Evolutionary conservation across 2,888 invertebrate genomes (phyloP), one percentile per base, ranked within the genome.

Genomic region (Zonitis immaculata): DNA sequence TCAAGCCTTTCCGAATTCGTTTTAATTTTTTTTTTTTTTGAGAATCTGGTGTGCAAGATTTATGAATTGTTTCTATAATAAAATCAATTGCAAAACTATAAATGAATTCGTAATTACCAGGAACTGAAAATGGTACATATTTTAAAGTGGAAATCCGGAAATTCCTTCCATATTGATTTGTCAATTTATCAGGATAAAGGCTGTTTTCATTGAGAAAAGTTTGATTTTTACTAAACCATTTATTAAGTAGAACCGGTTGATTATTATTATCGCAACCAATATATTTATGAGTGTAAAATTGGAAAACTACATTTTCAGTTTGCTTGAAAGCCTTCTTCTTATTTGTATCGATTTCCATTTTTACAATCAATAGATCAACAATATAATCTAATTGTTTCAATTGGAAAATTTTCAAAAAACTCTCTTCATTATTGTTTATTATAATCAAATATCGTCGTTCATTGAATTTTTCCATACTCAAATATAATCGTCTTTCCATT

Each of bases 101-200:
- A 25, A 18, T 4, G 2, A 22, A 22, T 22, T 7, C 0, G 8
- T 9, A 35, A 35, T 59, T 60, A 65, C 68, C 66, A 26, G 67
- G 57, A 42, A 82, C 70, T n/a, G 75, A 74, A 62, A 82, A 83
- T 0, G 83, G 83, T 59, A 79, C 78, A 61, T 83, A 83, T 28
- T 77, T 78, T 64, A 83, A 81, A 55, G 77, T 76, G 7, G 82
- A 79, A 18, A 81, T 76, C 63, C 72, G 79, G 2, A 82, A 61
- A 1, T 63, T 66, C 69, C 65, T 54, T 25, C 68, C 68, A 12
- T 59, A 26, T 35, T 66, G 63, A 56, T 71, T 56, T 1, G 26
- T 42, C 3, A 70, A 30, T 62, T 70, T 70, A 54, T 70, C 61
- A 5, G 66, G 66, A 59, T 60, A 70, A 27, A 70, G 62, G 62